Evolutionary conservation across 2,888 invertebrate genomes (phyloP).

Genomic region (Microplitis deprimator): DNA sequence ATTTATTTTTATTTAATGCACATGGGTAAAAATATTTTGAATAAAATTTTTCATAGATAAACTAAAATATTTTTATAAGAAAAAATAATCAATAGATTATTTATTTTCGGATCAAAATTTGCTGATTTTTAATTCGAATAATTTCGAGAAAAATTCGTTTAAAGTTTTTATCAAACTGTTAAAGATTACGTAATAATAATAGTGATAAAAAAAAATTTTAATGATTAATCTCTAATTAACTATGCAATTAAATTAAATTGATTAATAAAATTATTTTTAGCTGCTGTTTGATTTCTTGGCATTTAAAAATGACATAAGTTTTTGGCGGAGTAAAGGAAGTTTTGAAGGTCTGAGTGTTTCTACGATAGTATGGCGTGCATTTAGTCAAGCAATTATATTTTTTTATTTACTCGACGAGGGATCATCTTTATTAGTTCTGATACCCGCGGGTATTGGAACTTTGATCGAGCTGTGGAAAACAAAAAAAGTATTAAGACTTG

Average conservation of each 20-base stretch:
- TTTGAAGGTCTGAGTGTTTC: slow-evolving; percentile 92
- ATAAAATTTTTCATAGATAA: slow-evolving; percentile 18
- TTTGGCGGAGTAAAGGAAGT: slow-evolving; percentile 90
- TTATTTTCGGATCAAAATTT: not conserved
- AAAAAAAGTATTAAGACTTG: slow-evolving; percentile 89
- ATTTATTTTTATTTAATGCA: not conserved
- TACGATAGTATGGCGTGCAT: slow-evolving; percentile 93
- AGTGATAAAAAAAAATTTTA: no score
- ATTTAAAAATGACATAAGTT: slow-evolving; percentile 97
- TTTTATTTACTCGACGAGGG: slow-evolving; percentile 93
- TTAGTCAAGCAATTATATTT: slow-evolving; percentile 93
- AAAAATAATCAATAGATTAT: slow-evolving; percentile 2
- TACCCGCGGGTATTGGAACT: slow-evolving; percentile 89
- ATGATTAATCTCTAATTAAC: no score
- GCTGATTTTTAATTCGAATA: no score
- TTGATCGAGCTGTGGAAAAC: slow-evolving; percentile 97
- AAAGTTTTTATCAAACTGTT: no score
- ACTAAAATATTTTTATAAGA: no score
- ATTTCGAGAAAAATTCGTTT: no score
- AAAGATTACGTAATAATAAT: not conserved
- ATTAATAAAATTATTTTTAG: slow-evolving; percentile 74
- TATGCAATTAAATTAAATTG: not conserved
- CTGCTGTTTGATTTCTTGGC: slow-evolving; percentile 96
- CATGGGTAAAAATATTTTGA: no score
- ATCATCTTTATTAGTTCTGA: slow-evolving; percentile 89